phyloP scores from a whole-genome alignment of 2,113 vertebrate genomes.

The Formicarius rufipectus region DNA sequence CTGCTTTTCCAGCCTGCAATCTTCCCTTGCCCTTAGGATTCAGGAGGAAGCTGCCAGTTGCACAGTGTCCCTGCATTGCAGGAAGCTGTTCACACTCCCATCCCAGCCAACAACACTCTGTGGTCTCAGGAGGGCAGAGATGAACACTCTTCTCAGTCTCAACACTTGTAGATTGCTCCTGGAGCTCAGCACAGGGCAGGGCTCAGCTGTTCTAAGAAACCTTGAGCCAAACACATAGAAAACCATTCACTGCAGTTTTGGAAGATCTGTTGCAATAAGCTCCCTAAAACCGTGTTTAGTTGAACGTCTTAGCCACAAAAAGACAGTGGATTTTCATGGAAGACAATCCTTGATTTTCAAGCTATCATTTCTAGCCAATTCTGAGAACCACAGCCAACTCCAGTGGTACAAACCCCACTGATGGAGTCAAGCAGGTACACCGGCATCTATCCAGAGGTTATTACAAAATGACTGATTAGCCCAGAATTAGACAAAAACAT shows the following conservation, averaged over 20 bases:
- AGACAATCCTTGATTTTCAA: background rate
- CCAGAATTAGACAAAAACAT: background rate
- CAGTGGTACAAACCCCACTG: background rate
- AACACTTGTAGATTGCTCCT: background rate
- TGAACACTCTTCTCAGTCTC: background rate
- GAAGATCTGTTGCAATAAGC: background rate
- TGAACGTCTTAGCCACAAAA: background rate
- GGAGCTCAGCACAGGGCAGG: background rate
- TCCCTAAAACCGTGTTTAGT: background rate
- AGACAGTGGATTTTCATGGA: background rate
- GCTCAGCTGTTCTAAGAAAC: background rate
- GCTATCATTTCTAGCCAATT: background rate
- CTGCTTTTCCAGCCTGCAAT: constrained; percentile 7
- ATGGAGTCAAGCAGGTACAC: background rate
- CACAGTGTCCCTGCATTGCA: constrained; percentile 1
- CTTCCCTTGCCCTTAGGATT: background rate
- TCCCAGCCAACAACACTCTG: background rate
- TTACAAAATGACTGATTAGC: background rate
- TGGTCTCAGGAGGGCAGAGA: background rate
- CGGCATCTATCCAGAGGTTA: background rate
- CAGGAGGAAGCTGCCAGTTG: background rate
- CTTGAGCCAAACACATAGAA: background rate
- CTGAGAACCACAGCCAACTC: background rate
- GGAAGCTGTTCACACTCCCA: background rate
- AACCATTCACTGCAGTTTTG: background rate